Evolutionary conservation across 2,797 vertebrate species (phyloP).

Genomic region (Scomberomorus guttatus): DNA sequence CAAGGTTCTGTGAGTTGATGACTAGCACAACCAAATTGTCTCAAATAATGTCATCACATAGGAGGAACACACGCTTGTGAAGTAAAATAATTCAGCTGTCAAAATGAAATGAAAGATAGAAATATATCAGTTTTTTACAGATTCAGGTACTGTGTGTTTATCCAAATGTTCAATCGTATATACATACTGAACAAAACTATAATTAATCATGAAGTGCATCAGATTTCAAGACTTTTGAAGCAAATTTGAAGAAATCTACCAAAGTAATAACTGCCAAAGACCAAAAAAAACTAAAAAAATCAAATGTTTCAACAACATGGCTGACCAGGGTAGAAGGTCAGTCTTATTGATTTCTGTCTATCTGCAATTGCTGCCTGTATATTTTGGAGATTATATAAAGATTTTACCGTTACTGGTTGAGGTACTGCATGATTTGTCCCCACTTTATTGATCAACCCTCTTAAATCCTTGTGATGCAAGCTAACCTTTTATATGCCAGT

Average conservation of each 20-base stretch:
- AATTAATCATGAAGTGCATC: background rate
- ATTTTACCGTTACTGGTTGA: background rate
- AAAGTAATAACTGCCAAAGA: no score
- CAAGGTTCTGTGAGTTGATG: slow-evolving; percentile 26
- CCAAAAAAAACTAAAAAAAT: no score
- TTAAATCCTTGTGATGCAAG: background rate
- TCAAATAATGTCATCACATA: background rate
- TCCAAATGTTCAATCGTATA: background rate
- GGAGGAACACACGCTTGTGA: background rate
- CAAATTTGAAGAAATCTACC: background rate
- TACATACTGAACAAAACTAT: background rate
- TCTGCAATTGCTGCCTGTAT: background rate
- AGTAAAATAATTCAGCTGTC: background rate
- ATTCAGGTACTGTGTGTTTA: background rate
- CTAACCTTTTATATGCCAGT: background rate
- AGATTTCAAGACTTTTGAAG: background rate
- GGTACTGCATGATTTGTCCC: background rate
- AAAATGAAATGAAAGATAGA: background rate
- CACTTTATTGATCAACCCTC: background rate
- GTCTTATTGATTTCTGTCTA: background rate
- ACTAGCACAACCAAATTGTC: background rate
- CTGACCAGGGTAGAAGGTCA: background rate
- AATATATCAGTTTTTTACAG: background rate
- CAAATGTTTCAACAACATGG: background rate
- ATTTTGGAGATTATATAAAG: background rate